These are phyloP conservation scores for Muntiacus reevesi DNA, from an alignment of 2,113 vertebrate species.

Conservation along the genomic window DNA sequence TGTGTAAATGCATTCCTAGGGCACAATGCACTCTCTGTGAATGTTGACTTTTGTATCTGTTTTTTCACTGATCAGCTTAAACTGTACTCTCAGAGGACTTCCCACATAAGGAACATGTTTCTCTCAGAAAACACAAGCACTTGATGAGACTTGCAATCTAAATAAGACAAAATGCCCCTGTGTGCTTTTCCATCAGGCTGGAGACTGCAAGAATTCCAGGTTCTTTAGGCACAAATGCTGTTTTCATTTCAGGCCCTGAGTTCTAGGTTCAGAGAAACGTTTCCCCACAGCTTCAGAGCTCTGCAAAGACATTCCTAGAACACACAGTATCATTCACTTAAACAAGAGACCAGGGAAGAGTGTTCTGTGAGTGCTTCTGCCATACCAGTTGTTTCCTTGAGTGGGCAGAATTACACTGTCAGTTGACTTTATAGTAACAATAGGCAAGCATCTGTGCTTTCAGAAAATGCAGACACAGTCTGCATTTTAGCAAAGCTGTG, in stretches of 20 bases:
- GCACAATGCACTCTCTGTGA: no score
- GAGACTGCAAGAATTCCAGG: background rate
- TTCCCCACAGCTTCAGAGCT: background rate
- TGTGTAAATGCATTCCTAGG: no score
- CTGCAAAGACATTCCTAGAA: background rate
- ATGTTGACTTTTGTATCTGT: no score
- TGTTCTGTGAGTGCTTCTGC: background rate
- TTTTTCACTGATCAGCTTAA: no score
- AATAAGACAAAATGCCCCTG: background rate
- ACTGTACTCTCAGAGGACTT: no score
- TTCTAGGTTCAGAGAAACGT: background rate
- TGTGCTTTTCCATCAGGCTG: background rate
- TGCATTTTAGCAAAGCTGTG: background rate
- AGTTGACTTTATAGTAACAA: background rate
- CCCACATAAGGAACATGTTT: no score
- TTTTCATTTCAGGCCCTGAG: background rate
- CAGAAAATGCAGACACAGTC: background rate
- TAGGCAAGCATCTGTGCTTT: background rate
- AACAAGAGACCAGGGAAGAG: background rate
- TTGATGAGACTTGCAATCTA: no score
- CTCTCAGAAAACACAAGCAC: no score
- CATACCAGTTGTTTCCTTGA: background rate
- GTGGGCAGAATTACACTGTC: background rate
- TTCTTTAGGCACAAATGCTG: background rate
- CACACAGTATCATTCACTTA: background rate